Conservation (phyloP, 2,113 vertebrate genomes). For the Rutilus rutilus region DNA sequence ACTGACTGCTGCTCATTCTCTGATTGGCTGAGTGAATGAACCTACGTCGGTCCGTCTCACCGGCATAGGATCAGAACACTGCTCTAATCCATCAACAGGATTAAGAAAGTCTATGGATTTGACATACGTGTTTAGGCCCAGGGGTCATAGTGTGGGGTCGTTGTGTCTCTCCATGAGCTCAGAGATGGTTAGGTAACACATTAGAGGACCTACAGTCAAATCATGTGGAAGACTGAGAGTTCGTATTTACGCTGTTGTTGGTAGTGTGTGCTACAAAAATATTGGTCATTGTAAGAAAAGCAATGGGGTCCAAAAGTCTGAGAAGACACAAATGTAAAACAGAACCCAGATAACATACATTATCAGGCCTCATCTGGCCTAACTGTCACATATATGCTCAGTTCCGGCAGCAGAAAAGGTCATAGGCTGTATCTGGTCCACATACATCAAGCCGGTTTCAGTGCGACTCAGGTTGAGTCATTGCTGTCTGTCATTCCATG, state of each 20-base stretch:
- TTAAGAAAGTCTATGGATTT: constrained; percentile 36
- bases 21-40: constrained; percentile 45
- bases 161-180: constrained; percentile 19
- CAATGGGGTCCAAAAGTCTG: background rate
- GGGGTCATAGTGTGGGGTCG: constrained; percentile 19
- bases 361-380: no score
- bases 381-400: no score
- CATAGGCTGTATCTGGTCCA: no score
- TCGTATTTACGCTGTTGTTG: background rate
- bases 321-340: background rate
- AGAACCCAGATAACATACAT: no score
- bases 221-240: background rate
- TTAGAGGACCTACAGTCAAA: background rate
- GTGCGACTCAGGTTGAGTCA: no score
- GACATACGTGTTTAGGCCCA: constrained; percentile 29
- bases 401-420: no score
- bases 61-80: constrained; percentile 1
- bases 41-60: background rate
- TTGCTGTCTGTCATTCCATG: no score
- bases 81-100: constrained; percentile 41
- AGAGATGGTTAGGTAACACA: constrained; percentile 32
- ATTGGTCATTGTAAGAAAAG: background rate
- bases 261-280: background rate
- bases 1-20: constrained; percentile 23
- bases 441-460: no score